These are phyloP conservation scores for Periophthalmus modestus DNA, from an alignment of 2,113 vertebrate species.

Conservation along the genomic window DNA sequence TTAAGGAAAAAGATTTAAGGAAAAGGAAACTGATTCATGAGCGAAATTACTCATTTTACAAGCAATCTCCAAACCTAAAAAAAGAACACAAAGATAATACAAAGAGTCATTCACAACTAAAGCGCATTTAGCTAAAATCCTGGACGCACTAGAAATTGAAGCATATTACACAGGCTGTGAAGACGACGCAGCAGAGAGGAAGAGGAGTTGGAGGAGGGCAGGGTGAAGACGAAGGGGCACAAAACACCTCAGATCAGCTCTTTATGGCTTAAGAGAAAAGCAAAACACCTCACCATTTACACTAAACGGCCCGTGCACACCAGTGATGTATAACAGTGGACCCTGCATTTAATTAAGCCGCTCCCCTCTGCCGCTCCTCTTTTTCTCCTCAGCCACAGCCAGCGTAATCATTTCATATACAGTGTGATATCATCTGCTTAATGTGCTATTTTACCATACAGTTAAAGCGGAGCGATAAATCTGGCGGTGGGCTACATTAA, in stretches of 20 bases:
- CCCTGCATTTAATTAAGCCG: slow-evolving; percentile 78
- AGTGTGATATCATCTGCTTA: slow-evolving; percentile 80
- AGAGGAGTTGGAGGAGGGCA: slow-evolving; percentile 13
- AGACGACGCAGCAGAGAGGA: slow-evolving; percentile 44
- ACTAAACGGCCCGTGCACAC: slow-evolving; percentile 64
- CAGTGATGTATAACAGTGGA: slow-evolving; percentile 71
- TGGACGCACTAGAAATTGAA: slow-evolving; percentile 21
- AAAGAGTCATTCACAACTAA: slow-evolving; percentile 33
- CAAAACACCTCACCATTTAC: slow-evolving; percentile 53
- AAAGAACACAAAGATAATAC: slow-evolving; percentile 24
- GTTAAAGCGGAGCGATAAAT: slow-evolving; percentile 81
- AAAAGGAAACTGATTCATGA: too few species aligned
- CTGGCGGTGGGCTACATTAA: slow-evolving; percentile 70
- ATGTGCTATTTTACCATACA: slow-evolving; percentile 81
- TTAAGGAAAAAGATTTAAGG: too few species aligned
- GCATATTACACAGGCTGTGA: slow-evolving; percentile 14
- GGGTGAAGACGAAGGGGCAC: slow-evolving; percentile 3
- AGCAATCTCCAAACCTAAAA: too few species aligned
- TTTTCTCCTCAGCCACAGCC: slow-evolving; percentile 56
- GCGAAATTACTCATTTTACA: too few species aligned
- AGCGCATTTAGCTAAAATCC: slow-evolving; percentile 34
- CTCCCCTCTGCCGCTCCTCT: slow-evolving; percentile 48
- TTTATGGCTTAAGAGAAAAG: slow-evolving; percentile 45
- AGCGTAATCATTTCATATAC: slow-evolving; percentile 78
- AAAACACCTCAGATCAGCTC: slow-evolving; percentile 52